Conservation (phyloP, 1,140 invertebrate genomes). For the Araneus ventricosus region DNA sequence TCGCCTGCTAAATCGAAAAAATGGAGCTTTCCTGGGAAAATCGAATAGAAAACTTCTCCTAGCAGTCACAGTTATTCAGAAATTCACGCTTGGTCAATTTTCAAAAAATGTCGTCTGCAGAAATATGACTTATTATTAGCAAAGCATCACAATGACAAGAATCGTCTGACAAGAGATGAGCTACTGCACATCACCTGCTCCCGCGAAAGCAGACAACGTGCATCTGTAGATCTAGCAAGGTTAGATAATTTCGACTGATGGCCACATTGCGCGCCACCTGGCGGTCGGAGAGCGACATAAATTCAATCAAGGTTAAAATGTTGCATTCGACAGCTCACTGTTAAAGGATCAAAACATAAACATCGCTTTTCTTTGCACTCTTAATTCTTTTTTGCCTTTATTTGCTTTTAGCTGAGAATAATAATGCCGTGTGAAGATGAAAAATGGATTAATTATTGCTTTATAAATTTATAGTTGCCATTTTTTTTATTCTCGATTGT, state of each 20-base stretch:
- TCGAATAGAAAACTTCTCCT: neutral
- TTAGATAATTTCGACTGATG: constrained; percentile 56
- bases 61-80: neutral
- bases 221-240: constrained; percentile 69
- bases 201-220: constrained; percentile 68
- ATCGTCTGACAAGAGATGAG: constrained; percentile 11
- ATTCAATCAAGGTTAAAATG: constrained; percentile 69
- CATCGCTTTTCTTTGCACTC: neutral
- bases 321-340: neutral
- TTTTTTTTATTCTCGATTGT: neutral
- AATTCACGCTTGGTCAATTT: neutral
- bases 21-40: neutral
- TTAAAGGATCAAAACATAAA: neutral
- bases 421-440: neutral
- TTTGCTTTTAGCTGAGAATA: neutral
- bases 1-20: constrained; percentile 20
- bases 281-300: constrained; percentile 38
- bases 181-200: constrained; percentile 9
- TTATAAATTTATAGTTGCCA: neutral
- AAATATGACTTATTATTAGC: neutral
- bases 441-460: neutral
- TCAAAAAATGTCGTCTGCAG: neutral
- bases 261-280: constrained; percentile 58
- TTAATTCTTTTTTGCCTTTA: neutral
- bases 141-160: constrained; percentile 15